Evolutionary conservation across 2,888 invertebrate species (phyloP).

Genomic region (Heterodera filipjevi): DNA sequence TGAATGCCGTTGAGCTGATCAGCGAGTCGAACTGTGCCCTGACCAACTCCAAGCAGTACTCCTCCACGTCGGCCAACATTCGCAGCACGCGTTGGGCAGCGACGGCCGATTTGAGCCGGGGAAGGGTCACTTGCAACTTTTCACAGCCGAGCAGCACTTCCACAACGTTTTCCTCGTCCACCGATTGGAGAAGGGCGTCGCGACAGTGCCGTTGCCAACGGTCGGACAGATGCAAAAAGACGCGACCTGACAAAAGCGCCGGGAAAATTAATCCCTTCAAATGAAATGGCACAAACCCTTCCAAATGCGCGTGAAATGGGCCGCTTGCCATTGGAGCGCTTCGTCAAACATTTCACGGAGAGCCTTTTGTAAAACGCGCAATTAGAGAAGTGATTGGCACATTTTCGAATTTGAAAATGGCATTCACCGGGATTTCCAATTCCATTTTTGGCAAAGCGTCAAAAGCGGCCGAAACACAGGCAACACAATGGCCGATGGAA

Average conservation of each 20-base stretch:
- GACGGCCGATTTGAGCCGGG: conserved; percentile 70
- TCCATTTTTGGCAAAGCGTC: conserved; percentile 79
- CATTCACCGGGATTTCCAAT: conserved; percentile 20
- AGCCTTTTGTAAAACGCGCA: conserved; percentile 71
- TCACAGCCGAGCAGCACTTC: conserved; percentile 84
- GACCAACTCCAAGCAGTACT: conserved; percentile 80
- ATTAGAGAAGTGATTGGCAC: neutral
- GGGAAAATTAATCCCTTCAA: neutral
- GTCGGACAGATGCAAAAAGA: conserved; percentile 82
- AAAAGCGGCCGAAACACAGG: conserved; percentile 82
- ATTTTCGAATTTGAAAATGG: neutral
- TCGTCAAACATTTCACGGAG: conserved; percentile 55
- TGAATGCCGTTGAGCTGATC: conserved; percentile 74
- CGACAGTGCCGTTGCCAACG: conserved; percentile 69
- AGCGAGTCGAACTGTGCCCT: conserved; percentile 80
- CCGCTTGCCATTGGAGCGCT: conserved; percentile 57
- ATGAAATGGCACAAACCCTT: conserved; percentile 74
- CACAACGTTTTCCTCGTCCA: conserved; percentile 77
- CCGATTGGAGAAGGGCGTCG: conserved; percentile 40
- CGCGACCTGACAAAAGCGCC: conserved; percentile 71
- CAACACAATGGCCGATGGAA: conserved; percentile 91
- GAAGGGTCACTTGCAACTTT: conserved; percentile 71
- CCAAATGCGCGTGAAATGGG: conserved; percentile 86
- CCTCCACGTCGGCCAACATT: conserved; percentile 79
- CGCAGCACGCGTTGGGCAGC: conserved; percentile 81